These are phyloP conservation scores for Emmelina monodactyla DNA, from an alignment of 2,888 invertebrate genomes.

Conservation along the genomic window DNA sequence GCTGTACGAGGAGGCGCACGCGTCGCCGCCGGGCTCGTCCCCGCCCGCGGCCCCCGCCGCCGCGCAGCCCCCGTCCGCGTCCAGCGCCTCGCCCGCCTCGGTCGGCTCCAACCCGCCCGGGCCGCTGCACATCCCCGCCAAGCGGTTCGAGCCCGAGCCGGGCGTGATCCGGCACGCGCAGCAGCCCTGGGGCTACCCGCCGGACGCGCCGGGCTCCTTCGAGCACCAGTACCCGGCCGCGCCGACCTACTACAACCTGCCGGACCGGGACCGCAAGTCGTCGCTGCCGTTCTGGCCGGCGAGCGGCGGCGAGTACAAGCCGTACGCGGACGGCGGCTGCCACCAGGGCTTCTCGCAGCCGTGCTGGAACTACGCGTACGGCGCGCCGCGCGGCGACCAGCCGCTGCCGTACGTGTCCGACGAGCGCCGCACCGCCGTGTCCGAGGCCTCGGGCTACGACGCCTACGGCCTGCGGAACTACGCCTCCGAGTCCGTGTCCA, in stretches of 20 bases:
- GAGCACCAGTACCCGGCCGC: constrained; percentile 74
- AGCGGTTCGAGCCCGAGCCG: constrained; percentile 73
- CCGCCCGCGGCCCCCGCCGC: constrained; percentile 75
- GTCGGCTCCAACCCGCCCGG: constrained; percentile 75
- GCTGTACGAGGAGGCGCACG: constrained; percentile 76
- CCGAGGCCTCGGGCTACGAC: constrained; percentile 72
- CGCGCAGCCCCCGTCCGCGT: constrained; percentile 63
- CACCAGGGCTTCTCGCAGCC: constrained; percentile 76
- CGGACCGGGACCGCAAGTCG: constrained; percentile 71
- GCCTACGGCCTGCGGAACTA: constrained; percentile 80
- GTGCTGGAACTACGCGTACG: constrained; percentile 78
- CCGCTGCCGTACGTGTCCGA: constrained; percentile 77
- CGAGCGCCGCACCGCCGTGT: constrained; percentile 72
- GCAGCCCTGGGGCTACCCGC: constrained; percentile 79
- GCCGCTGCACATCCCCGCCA: constrained; percentile 89
- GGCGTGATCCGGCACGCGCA: constrained; percentile 82
- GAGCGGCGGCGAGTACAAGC: constrained; percentile 69
- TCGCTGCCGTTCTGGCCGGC: constrained; percentile 75
- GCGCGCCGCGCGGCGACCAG: constrained; percentile 70
- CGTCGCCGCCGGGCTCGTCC: constrained; percentile 66
- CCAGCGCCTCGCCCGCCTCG: constrained; percentile 65
- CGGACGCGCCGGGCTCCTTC: constrained; percentile 70
- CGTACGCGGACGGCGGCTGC: constrained; percentile 67
- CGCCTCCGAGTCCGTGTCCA: constrained; percentile 75
- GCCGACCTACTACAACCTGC: constrained; percentile 79